Conservation (phyloP, 2,888 invertebrate species). For the Hipparchia sbordonii region DNA sequence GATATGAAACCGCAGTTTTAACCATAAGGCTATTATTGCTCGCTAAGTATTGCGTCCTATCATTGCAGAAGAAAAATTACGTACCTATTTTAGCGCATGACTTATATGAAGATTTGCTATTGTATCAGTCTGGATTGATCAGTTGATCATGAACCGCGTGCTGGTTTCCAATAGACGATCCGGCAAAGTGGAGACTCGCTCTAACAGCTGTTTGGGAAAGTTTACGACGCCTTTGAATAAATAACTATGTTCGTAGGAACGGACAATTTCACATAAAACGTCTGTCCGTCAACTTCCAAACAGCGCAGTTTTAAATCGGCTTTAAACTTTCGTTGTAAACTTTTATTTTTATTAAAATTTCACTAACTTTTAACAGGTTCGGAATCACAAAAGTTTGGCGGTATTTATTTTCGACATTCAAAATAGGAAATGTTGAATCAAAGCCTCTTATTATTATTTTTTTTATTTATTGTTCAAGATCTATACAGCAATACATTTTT, state of each 20-base stretch:
- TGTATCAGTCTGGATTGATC: neutral
- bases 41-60: no score
- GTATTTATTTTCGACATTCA: conserved; percentile 14
- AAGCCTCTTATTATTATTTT: neutral
- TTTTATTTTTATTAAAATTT: conserved; percentile 36
- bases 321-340: conserved; percentile 38
- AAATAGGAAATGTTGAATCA: conserved; percentile 9
- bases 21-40: no score
- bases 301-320: conserved; percentile 46
- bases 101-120: no score
- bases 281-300: conserved; percentile 50
- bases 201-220: conserved; percentile 57
- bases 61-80: no score
- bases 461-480: no score
- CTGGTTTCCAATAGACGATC: neutral
- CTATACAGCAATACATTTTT: no score
- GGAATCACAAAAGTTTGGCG: conserved; percentile 16
- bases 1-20: no score
- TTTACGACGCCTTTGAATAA: conserved; percentile 64
- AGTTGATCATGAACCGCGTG: neutral
- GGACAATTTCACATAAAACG: conserved; percentile 47
- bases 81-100: no score
- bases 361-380: conserved; percentile 29
- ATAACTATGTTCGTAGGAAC: conserved; percentile 54
- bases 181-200: neutral